Evolutionary conservation across 2,888 invertebrate genomes (phyloP).

Genomic region (Trisateles emortualis): DNA sequence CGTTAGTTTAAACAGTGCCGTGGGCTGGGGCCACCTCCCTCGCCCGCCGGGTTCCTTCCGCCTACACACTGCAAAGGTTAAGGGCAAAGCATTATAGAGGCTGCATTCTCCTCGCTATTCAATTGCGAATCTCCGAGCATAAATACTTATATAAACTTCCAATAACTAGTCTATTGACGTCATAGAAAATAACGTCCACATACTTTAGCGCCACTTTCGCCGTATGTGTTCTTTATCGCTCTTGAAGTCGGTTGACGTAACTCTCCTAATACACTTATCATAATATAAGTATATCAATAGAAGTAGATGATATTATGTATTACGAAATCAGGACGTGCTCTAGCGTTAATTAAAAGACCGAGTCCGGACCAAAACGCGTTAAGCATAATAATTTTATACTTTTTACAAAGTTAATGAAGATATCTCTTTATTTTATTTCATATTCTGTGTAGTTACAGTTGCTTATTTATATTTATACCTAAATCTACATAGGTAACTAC

Average conservation of each 20-base stretch:
- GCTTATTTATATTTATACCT: too few species aligned
- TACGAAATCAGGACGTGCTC: neutral
- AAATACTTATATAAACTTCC: conserved; percentile 21
- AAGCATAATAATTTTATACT: neutral
- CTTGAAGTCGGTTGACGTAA: conserved; percentile 12
- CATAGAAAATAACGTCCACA: conserved; percentile 19
- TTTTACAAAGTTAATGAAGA: neutral
- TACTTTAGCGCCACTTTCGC: conserved; percentile 19
- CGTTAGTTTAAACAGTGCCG: conserved; percentile 70
- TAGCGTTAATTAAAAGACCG: neutral
- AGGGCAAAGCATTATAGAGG: conserved; percentile 65
- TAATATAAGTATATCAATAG: neutral
- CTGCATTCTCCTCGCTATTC: conserved; percentile 54
- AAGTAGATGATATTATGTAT: neutral
- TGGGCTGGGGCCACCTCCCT: conserved; percentile 48
- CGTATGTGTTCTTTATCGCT: conserved; percentile 23
- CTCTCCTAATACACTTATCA: conserved; percentile 8
- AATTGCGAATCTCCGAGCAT: conserved; percentile 51
- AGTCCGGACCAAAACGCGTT: neutral
- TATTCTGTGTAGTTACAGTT: too few species aligned
- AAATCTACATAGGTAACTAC: conserved; percentile 10
- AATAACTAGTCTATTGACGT: conserved; percentile 42
- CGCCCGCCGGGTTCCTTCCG: conserved; percentile 34
- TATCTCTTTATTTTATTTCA: neutral
- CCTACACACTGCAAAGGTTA: conserved; percentile 72